phyloP scores from a whole-genome alignment of 2,888 invertebrate genomes.

The Germaria angustata region DNA sequence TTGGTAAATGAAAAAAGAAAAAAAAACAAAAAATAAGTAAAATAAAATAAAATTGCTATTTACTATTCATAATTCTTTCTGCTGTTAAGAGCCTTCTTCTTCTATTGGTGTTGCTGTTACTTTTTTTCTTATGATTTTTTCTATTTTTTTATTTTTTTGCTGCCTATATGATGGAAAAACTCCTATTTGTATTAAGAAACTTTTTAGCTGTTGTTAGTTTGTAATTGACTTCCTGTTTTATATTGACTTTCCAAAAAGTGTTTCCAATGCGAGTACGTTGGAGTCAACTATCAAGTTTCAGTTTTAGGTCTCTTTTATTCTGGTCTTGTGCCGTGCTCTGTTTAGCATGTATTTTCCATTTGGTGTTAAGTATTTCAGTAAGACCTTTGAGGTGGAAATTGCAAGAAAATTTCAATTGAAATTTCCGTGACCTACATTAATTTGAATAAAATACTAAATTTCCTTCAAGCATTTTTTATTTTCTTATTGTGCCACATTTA shows the following conservation, averaged over 20 bases:
- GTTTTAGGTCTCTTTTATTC: constrained; percentile 25
- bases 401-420: constrained; percentile 43
- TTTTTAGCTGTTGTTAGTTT: constrained; percentile 21
- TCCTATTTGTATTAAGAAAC: constrained; percentile 45
- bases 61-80: constrained; percentile 63
- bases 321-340: not conserved
- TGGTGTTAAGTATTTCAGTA: constrained; percentile 45
- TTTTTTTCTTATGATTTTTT: not conserved
- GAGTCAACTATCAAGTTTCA: constrained; percentile 31
- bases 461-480: constrained; percentile 18
- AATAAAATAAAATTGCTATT: constrained; percentile 59
- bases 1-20: constrained; percentile 7
- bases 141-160: too few species aligned
- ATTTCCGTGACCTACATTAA: constrained; percentile 62
- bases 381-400: constrained; percentile 45
- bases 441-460: constrained; percentile 60
- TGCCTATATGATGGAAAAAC: constrained; percentile 21
- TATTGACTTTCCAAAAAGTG: constrained; percentile 55
- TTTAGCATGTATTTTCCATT: constrained; percentile 2
- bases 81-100: constrained; percentile 12
- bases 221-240: constrained; percentile 65
- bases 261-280: constrained; percentile 8
- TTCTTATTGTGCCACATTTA: constrained; percentile 7
- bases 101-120: not conserved
- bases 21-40: constrained; percentile 11